Percentiles rank a stretch among this genome's conserved stretches.
phyloP scores from a whole-genome alignment of 2,888 invertebrate genomes.

The Octonoba sinensis region DNA sequence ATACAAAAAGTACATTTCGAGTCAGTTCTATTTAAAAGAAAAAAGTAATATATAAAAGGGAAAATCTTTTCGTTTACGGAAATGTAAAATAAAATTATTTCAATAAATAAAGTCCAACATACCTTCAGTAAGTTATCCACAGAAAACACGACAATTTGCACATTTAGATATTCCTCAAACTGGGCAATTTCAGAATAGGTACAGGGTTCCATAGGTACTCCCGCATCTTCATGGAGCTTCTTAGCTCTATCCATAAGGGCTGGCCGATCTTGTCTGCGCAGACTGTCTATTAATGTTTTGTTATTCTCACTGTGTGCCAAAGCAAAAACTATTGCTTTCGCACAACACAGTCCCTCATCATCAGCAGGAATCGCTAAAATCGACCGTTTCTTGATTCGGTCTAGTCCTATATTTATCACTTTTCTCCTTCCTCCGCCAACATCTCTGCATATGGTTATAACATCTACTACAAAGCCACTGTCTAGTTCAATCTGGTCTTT shows the following conservation, averaged over 20 bases:
- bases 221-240: background rate
- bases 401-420: background rate
- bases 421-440: background rate
- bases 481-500: background rate
- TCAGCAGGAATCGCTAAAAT: background rate
- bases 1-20: too few species aligned
- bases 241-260: background rate
- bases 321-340: slow-evolving; percentile 1
- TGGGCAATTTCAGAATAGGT: background rate
- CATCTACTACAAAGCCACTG: background rate
- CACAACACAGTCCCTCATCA: slow-evolving; percentile 4
- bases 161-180: background rate
- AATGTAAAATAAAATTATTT: too few species aligned
- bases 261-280: background rate
- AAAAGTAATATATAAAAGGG: too few species aligned
- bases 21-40: too few species aligned
- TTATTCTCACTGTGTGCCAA: background rate
- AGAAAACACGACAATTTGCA: background rate
- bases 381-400: background rate
- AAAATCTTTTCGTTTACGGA: too few species aligned
- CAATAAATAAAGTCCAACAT: background rate
- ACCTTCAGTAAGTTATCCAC: background rate
- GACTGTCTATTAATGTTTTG: background rate
- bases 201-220: background rate
- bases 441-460: background rate